Percentiles rank a stretch among this genome's conserved stretches.
These are phyloP conservation scores for Semnopithecus entellus DNA, from an alignment of 2,113 vertebrate genomes.

Conservation along the genomic window DNA sequence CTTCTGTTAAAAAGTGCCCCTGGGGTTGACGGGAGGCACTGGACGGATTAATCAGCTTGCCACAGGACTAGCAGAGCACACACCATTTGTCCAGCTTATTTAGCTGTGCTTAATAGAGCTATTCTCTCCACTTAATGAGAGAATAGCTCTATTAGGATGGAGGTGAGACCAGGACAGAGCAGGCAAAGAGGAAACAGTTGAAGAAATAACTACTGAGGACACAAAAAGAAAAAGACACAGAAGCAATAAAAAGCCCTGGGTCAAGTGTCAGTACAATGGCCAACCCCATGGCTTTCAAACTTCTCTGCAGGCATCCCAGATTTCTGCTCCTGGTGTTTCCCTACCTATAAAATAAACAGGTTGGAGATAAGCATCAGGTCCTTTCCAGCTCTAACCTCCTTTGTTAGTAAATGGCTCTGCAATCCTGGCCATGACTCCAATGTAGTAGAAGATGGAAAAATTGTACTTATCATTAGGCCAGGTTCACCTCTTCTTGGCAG, in stretches of 20 bases:
- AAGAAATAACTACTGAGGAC: background rate
- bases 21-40: background rate
- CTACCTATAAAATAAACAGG: background rate
- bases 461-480: background rate
- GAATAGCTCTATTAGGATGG: background rate
- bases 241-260: background rate
- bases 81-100: background rate
- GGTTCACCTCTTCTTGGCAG: background rate
- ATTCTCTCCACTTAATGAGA: background rate
- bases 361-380: background rate
- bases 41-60: background rate
- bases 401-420: background rate
- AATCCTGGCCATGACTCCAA: background rate
- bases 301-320: no score
- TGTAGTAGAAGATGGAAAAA: background rate
- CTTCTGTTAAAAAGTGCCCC: background rate
- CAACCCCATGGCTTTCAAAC: accelerated
- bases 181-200: background rate
- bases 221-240: background rate
- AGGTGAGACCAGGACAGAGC: background rate
- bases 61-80: background rate
- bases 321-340: background rate
- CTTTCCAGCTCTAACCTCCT: background rate
- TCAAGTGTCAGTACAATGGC: background rate
- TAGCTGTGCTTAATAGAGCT: background rate